These are phyloP conservation scores for Orussus abietinus DNA, from an alignment of 1,140 invertebrate genomes.

Conservation along the genomic window DNA sequence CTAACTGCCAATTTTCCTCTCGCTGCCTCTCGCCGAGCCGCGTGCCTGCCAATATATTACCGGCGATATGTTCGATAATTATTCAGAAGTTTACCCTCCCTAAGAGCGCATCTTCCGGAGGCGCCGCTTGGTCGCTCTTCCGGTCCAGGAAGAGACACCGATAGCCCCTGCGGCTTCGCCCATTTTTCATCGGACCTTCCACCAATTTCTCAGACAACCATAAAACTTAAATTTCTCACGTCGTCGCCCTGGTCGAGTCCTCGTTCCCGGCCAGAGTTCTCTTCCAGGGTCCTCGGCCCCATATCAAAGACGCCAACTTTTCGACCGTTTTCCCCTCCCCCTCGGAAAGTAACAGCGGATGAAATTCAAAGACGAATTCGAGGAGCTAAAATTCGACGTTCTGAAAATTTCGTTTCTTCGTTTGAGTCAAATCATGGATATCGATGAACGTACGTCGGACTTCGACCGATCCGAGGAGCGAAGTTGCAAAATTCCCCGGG, in stretches of 20 bases:
- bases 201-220: constrained; percentile 17
- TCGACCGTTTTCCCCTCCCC: too few species aligned
- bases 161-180: constrained; percentile 23
- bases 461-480: too few species aligned
- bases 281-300: neutral
- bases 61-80: constrained; percentile 36
- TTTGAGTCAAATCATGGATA: too few species aligned
- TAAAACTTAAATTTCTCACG: constrained; percentile 42
- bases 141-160: neutral
- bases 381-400: too few species aligned
- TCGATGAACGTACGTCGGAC: too few species aligned
- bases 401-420: too few species aligned
- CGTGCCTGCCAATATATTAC: constrained; percentile 31
- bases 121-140: too few species aligned
- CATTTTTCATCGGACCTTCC: constrained; percentile 40
- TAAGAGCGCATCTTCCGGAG: constrained; percentile 8
- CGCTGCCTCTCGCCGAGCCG: neutral
- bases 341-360: too few species aligned
- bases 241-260: constrained; percentile 18
- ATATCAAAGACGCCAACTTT: too few species aligned
- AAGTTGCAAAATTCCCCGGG: too few species aligned
- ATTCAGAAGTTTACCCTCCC: constrained; percentile 40
- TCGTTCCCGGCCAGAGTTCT: too few species aligned
- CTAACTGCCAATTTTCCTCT: constrained; percentile 1
- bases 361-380: too few species aligned